These are phyloP conservation scores for Neopelma chrysocephalum DNA, from an alignment of 2,797 vertebrate species.

Conservation along the genomic window DNA sequence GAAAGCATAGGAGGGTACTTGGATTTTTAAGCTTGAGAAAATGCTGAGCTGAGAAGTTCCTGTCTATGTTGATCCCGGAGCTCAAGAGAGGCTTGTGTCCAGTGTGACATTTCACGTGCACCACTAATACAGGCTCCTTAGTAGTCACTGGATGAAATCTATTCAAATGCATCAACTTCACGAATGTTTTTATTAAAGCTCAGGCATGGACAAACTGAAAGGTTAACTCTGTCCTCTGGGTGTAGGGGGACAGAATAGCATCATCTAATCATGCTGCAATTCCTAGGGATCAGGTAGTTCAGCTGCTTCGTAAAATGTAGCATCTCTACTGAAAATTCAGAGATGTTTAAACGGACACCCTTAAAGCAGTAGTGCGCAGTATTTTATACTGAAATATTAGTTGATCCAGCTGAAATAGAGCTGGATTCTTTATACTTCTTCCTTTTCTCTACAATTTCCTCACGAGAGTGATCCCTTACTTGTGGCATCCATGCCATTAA, in stretches of 20 bases:
- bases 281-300: neutral
- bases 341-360: neutral
- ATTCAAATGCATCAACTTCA: constrained; percentile 5
- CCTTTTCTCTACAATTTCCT: neutral
- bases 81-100: neutral
- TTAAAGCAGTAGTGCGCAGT: neutral
- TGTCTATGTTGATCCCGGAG: neutral
- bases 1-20: neutral
- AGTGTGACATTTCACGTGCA: neutral
- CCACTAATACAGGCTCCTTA: neutral
- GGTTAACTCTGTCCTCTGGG: constrained; percentile 43
- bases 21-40: neutral
- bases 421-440: neutral
- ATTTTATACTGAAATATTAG: neutral
- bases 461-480: neutral
- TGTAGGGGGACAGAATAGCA: neutral
- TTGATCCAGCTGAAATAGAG: neutral
- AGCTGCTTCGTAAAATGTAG: neutral
- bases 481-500: neutral
- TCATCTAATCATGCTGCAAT: neutral
- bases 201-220: constrained; percentile 23
- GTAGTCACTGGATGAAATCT: neutral
- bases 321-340: neutral
- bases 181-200: constrained; percentile 18
- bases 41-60: neutral